Base-by-base conservation (phyloP, 2,888 invertebrate species). In the Synergus laeviventris region DNA sequence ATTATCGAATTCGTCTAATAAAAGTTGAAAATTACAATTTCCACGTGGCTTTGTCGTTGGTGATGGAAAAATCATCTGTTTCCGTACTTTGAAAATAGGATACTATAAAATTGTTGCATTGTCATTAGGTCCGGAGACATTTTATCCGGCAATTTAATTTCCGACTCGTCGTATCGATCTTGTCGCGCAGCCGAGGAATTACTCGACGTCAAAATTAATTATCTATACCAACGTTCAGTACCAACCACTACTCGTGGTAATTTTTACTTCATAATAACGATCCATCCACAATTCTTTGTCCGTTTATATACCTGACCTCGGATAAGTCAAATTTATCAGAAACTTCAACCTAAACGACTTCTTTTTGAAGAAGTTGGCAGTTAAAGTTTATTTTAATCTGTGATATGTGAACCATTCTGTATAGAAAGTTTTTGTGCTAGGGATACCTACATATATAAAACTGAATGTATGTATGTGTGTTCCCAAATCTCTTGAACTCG, bases 81-180 rank as follows among this genome's bases (percentile, higher is more conserved):
- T 45, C 8, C 9, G 21, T 66, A 66, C 42, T 66, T 66, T 21
- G 21, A 24, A 16, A 45, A 66, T 66, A 66, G 42, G 42, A 45
- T 21, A 64, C 12, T 21, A 21, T 24, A 11, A 24, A 42, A 31
- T 70, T 4, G 14, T 16, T 3, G n/a, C 70, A 70, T 70, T 70
- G 49, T 70, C 31, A 70, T 49, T 49, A 49, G 31, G 49, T 49
- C 70, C 45, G 1, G 70, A 31, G 31, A 49, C 49, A 70, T 70
- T 70, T 70, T 70, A 70, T 70, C 49, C n/a, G 49, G n/a, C 49
- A 24, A 66, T 45, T 66, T 45, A 24, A 66, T 66, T 66, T 66
- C 66, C 66, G 42, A 21, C 81, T 78, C 83, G 81, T 56, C 84
- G 84, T 79, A 85, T 87, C 82, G 87, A 76, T 76, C 45, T 73